Evolutionary conservation across 2,888 invertebrate genomes (phyloP), one percentile per base, ranked within the genome.

Genomic region (Melangyna quadrimaculata): DNA sequence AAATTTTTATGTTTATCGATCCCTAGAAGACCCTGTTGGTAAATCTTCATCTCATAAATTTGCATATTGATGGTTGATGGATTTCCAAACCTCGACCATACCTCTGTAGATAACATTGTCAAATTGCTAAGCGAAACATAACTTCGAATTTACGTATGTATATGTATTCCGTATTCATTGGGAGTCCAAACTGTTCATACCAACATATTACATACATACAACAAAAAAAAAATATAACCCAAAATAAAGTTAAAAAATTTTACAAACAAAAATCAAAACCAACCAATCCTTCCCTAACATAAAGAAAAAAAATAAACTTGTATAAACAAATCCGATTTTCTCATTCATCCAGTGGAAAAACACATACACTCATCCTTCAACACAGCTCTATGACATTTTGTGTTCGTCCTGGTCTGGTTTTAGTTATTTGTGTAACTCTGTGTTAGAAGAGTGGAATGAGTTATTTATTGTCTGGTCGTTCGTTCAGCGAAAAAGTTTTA

Each of bases 101-200:
- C n/a, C n/a, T n/a, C n/a, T n/a, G n/a, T n/a, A 43, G 75, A 72
- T 69, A 78, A 74, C 70, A 73, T 73, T 73, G 71, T 75, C 80
- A 75, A 77, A 67, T 80, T 80, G 67, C 72, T 67, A 72, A 43
- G 35, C 65, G 79, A 63, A 67, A 74, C 79, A 84, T 84, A 84
- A 80, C 75, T 84, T 67, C 69, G 84, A 80, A 61, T 84, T 80
- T 72, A 43, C 82, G 73, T 55, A 73, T 82, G 55, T 84, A 77
- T 72, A 43, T 78, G 73, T 55, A 73, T 82, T 78, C 73, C 45
- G 45, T 75, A 75, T 65, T 75, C 79, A 75, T 61, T 59, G 72
- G 48, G 78, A 82, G 55, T 72, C 78, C 72, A 73, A 82, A 82
- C 77, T 77, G 77, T 82, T 61, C 81, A 57, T 65, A 67, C n/a